phyloP scores from a whole-genome alignment of 2,797 vertebrate genomes.

The Urophycis tenuis region DNA sequence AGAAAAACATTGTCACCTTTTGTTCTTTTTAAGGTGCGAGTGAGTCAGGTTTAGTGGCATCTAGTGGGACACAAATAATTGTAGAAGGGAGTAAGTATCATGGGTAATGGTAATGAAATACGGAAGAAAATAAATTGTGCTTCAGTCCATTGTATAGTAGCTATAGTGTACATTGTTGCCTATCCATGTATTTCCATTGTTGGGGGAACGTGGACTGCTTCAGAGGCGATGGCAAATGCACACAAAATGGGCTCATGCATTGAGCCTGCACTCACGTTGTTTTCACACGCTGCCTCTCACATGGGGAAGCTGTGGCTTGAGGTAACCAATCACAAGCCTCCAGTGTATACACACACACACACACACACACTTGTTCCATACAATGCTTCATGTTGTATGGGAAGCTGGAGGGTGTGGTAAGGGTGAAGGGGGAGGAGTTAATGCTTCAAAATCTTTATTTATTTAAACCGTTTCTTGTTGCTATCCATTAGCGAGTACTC shows the following conservation, averaged over 20 bases:
- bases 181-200: neutral
- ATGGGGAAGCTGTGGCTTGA: conserved; percentile 36
- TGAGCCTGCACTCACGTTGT: neutral
- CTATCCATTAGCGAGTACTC: no score
- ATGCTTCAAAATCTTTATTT: no score
- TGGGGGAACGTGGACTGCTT: neutral
- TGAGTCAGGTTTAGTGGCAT: no score
- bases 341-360: conserved; percentile 16
- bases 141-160: neutral
- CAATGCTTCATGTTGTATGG: conserved; percentile 41
- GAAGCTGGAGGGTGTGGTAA: neutral
- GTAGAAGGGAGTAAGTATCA: no score
- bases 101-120: no score
- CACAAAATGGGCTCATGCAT: neutral
- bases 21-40: no score
- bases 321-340: conserved; percentile 52
- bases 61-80: no score
- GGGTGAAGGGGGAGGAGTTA: no score
- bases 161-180: no score
- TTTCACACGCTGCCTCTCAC: conserved; percentile 60
- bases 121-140: neutral
- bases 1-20: no score
- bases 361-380: conserved; percentile 57
- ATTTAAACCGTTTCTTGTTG: no score
- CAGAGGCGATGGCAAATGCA: neutral